Evolutionary conservation across 2,888 invertebrate genomes (phyloP).

Genomic region (Cephus nigrinus): DNA sequence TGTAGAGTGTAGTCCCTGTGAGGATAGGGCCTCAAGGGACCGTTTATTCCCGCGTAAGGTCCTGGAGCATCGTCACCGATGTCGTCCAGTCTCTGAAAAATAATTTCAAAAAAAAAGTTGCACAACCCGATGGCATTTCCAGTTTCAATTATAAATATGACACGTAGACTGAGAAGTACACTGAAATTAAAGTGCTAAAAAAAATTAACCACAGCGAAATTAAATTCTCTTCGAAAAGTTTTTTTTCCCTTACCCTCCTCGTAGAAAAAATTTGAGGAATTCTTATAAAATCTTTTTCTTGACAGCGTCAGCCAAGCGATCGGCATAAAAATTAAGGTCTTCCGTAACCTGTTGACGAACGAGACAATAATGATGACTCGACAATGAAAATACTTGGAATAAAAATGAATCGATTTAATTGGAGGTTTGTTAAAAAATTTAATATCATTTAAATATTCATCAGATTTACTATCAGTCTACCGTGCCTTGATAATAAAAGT

Average conservation of each 20-base stretch:
- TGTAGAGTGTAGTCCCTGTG: slow-evolving; percentile 57
- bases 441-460: neutral
- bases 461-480: neutral
- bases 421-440: neutral
- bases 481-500: neutral
- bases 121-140: neutral
- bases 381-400: neutral
- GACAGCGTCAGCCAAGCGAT: neutral
- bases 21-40: slow-evolving; percentile 44
- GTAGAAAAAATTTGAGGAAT: neutral
- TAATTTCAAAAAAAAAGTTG: neutral
- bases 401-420: neutral
- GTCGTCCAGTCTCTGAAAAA: slow-evolving; percentile 5
- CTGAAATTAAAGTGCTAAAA: neutral
- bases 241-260: neutral
- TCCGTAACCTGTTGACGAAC: neutral
- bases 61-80: slow-evolving; percentile 41
- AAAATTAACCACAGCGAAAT: neutral
- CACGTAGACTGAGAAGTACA: neutral
- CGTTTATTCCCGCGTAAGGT: slow-evolving; percentile 44
- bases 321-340: neutral
- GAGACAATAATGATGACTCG: neutral
- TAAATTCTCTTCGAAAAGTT: neutral
- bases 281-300: neutral
- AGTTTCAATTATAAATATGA: neutral